phyloP scores from a whole-genome alignment of 2,113 vertebrate species.

The Fukomys damarensis region DNA sequence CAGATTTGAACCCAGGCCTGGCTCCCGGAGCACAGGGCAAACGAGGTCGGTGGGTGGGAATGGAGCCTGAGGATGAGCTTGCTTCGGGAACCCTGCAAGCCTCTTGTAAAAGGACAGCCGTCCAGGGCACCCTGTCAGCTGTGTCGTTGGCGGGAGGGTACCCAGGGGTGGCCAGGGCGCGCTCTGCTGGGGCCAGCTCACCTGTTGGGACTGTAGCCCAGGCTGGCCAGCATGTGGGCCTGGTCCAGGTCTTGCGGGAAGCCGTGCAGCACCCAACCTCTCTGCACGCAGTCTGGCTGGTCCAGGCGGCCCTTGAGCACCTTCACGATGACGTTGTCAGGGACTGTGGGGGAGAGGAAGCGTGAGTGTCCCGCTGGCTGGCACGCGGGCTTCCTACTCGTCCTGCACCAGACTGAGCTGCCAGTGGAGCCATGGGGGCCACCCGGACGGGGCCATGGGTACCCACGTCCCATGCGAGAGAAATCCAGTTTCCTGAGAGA shows the following conservation, averaged over 20 bases:
- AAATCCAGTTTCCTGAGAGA: not conserved
- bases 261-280: conserved; percentile 90
- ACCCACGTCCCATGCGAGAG: not conserved
- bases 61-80: accelerated
- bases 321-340: conserved; percentile 89
- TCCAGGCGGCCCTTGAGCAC: conserved; percentile 87
- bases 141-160: not conserved
- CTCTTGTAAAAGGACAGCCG: not conserved
- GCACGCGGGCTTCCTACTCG: accelerated
- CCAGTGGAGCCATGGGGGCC: not conserved
- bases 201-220: conserved; percentile 90
- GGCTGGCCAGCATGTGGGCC: conserved; percentile 82
- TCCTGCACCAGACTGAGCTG: not conserved
- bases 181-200: conserved; percentile 60
- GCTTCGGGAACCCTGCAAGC: accelerated
- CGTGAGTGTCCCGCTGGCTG: not conserved
- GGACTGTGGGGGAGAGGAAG: conserved; percentile 85
- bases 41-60: accelerated
- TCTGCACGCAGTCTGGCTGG: conserved; percentile 85
- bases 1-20: not conserved
- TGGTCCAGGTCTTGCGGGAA: conserved; percentile 88
- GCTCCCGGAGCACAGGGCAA: not conserved
- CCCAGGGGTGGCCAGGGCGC: not conserved
- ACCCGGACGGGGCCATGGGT: not conserved
- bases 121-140: accelerated